Base-by-base conservation (phyloP, 1,140 invertebrate genomes). In the Octopus bimaculoides region DNA sequence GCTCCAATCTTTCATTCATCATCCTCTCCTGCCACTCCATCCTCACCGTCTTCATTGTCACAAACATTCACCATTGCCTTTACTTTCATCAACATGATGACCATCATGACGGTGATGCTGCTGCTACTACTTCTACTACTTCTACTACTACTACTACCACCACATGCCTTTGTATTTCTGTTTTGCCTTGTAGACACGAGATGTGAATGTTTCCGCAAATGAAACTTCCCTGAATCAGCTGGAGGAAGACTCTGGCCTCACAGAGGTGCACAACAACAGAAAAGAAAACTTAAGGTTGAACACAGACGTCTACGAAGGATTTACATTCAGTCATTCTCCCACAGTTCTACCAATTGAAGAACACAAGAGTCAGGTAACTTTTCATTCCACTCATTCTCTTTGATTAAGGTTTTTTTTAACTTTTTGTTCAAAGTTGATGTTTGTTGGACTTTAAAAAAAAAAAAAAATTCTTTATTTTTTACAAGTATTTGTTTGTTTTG, bases 231-330 rank as follows among this genome's bases (percentile, higher is more conserved):
- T 88, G 81, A 83, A 86, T 8, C 77, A 84, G 5, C 73, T 88
- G 53, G 88, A 89, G 66, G 52, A 86, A 52, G 86, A 75, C 17
- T 75, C 74, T 52, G 26, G 85, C 82, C 86, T 83, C 61, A 86
- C 84, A 10, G 78, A 83, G 8, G 78, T 80, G 5, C 83, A 83
- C 52, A 14, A 8, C 74, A 52, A 75, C 41, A 69, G 4, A 0
- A 12, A 75, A 5, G 74, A 75, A 41, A 6, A 41, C 5, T n/a
- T n/a, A 14, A 9, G 17, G 5, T 5, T 75, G 5, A 52, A 75
- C 41, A n/a, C 74, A 6, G 17, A 85, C 76, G 86, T 85, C 17
- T 90, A 90, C 80, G 81, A 82, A 5, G 83, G 84, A n/a, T 89
- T 89, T 77, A 81, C 84, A 56, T 89, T 90, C 79, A 79, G 80